Base-by-base conservation (phyloP, 2,888 invertebrate species). In the Synanthedon vespiformis region DNA sequence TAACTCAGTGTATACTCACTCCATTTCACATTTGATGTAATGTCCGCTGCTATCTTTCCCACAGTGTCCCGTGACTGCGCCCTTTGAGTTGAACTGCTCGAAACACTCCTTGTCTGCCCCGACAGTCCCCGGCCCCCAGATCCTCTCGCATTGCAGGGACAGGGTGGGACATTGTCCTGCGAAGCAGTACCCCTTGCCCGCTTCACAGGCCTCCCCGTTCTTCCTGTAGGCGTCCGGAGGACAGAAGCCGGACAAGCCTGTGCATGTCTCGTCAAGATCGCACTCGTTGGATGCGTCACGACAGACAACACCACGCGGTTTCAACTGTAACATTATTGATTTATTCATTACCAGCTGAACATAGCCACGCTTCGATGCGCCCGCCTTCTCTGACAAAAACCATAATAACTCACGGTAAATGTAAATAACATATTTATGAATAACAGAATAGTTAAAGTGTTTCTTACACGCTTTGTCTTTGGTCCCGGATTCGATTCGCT, bases 31-130 rank as follows among this genome's bases (percentile, higher is more conserved):
- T 80, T 96, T 97, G 65, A 95, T 88, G 74, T 92, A 95, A 66
- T 92, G 91, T 50, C 93, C 93, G 56, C 85, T 88, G 58, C 78
- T 74, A 68, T 95, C 94, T 59, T 92, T 92, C 48, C 99, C 99
- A 76, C 99, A 99, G 77, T 99, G 97, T 0, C 99, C 99, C 63
- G 95, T 97, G 61, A 95, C 94, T 50, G 95, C 94, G 11, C 99
- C 99, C 70, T 97, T 96, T 0, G 95, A 93, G 80, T 99, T 99
- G 87, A 97, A 97, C 80, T 96, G 94, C 58, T 96, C 95, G 80
- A 94, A 98, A 85, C 98, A 99, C 67, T 95, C 92, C 58, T 90
- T 90, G 72, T 96, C 95, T 2, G 94, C 97, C 0, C 94, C 92
- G 49, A 89, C 84, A 0, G 95, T 93, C 11, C 94, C 95, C 62